These are phyloP conservation scores for Acrossocheilus wenchowensis DNA, from an alignment of 2,797 vertebrate species.

Conservation along the genomic window DNA sequence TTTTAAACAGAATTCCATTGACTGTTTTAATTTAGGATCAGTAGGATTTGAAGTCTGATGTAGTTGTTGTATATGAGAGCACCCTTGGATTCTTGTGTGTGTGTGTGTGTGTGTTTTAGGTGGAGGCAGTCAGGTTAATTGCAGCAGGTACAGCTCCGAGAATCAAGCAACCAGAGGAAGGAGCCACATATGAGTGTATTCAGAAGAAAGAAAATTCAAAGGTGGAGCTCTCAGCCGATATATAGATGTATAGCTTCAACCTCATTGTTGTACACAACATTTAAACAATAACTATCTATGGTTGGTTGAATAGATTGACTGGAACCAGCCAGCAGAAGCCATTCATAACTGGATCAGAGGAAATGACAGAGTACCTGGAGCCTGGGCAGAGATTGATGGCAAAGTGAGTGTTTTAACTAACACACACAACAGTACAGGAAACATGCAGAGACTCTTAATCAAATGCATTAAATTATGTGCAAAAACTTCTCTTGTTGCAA, in stretches of 20 bases:
- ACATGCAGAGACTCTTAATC: neutral
- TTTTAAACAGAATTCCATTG: neutral
- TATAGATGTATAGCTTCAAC: neutral
- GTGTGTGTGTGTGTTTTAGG: constrained; percentile 70
- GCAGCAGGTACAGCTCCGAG: constrained; percentile 79
- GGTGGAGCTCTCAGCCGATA: constrained; percentile 66
- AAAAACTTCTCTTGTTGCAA: neutral
- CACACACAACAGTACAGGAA: neutral
- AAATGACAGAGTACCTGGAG: constrained; percentile 89
- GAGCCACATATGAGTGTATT: constrained; percentile 88
- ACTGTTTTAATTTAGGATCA: neutral
- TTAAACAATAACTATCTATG: neutral
- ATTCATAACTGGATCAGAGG: constrained; percentile 92
- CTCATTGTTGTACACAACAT: neutral
- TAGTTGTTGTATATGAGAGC: neutral
- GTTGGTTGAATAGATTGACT: constrained; percentile 79
- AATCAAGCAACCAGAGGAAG: constrained; percentile 79
- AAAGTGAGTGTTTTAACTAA: constrained; percentile 73
- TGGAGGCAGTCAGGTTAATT: constrained; percentile 85
- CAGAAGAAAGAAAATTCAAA: constrained; percentile 86
- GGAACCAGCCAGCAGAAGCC: constrained; percentile 85
- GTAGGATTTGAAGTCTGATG: neutral
- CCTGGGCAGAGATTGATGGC: constrained; percentile 86
- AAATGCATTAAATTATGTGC: neutral
- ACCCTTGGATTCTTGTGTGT: neutral